Conservation (phyloP, 2,113 vertebrate species). For the Mionectes macconnelli region DNA sequence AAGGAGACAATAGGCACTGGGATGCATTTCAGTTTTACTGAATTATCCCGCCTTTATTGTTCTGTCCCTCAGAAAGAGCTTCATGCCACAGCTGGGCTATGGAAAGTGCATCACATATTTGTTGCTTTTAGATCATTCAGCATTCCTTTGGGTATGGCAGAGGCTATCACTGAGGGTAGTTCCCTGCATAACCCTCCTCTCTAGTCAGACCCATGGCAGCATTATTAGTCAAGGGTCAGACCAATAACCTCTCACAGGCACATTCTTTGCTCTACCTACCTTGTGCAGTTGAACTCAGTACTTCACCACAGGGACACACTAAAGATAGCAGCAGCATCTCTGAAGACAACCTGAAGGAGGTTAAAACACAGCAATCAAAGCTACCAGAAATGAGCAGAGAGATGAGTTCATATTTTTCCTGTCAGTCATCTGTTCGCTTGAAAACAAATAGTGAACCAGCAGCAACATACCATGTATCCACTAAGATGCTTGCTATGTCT, state of each 20-base stretch:
- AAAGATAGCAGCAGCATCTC: not conserved
- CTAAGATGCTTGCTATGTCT: not conserved
- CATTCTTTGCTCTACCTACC: not conserved
- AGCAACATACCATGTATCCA: not conserved
- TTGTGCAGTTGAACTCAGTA: not conserved
- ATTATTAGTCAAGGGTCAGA: not conserved
- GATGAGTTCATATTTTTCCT: conserved; percentile 17
- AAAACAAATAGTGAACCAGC: conserved; percentile 11
- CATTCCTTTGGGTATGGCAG: not conserved
- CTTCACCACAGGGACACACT: not conserved
- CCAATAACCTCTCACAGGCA: not conserved
- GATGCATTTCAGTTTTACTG: not conserved
- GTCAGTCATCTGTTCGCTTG: conserved; percentile 23
- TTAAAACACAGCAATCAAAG: not conserved
- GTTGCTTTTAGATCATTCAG: not conserved
- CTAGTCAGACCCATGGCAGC: not conserved
- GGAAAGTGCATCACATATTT: not conserved
- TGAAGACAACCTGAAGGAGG: not conserved
- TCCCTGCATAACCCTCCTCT: not conserved
- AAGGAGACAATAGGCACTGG: not conserved
- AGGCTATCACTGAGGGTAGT: accelerated
- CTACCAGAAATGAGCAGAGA: conserved; percentile 43
- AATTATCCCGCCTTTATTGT: not conserved
- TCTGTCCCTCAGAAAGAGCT: not conserved
- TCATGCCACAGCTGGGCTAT: not conserved